A percentile compares a stretch with the other conserved stretches of the same genome.
phyloP scores from a whole-genome alignment of 2,888 invertebrate species.

The Melinaea menophilus region DNA sequence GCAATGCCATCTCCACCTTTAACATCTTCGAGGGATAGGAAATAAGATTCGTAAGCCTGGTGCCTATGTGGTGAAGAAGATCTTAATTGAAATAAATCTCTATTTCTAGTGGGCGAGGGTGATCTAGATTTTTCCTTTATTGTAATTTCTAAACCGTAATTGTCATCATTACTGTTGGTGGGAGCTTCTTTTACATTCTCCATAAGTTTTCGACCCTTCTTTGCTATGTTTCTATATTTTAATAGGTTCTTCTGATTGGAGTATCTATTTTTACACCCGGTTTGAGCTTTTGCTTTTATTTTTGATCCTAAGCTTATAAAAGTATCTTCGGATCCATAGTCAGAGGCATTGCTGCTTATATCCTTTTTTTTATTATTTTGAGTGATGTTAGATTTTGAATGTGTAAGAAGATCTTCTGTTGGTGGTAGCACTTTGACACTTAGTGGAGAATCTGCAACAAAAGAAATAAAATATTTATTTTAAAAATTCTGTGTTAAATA shows the following conservation, averaged over 20 bases:
- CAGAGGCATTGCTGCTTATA: constrained; percentile 66
- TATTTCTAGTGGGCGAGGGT: constrained; percentile 50
- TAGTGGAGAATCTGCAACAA: constrained; percentile 48
- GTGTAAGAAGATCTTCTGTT: constrained; percentile 56
- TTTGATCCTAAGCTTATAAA: constrained; percentile 72
- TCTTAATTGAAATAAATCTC: constrained; percentile 43
- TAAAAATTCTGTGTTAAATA: background rate
- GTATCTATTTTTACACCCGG: constrained; percentile 52
- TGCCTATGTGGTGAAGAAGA: constrained; percentile 53
- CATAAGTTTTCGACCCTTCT: constrained; percentile 52
- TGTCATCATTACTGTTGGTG: constrained; percentile 35
- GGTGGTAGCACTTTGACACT: constrained; percentile 61
- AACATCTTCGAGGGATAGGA: constrained; percentile 51
- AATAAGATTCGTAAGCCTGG: constrained; percentile 59
- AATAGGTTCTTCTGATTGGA: constrained; percentile 53
- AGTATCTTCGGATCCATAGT: constrained; percentile 73
- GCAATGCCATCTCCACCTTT: constrained; percentile 42
- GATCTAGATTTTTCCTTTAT: constrained; percentile 52
- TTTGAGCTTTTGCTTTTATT: constrained; percentile 73
- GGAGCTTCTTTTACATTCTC: constrained; percentile 46
- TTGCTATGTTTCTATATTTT: constrained; percentile 60
- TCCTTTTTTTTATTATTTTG: constrained; percentile 47
- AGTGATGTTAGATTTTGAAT: constrained; percentile 40
- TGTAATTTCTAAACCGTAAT: constrained; percentile 63
- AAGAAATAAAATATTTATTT: constrained; percentile 27